Conservation (phyloP, 2,888 invertebrate species). For the Panzeria rudis region DNA sequence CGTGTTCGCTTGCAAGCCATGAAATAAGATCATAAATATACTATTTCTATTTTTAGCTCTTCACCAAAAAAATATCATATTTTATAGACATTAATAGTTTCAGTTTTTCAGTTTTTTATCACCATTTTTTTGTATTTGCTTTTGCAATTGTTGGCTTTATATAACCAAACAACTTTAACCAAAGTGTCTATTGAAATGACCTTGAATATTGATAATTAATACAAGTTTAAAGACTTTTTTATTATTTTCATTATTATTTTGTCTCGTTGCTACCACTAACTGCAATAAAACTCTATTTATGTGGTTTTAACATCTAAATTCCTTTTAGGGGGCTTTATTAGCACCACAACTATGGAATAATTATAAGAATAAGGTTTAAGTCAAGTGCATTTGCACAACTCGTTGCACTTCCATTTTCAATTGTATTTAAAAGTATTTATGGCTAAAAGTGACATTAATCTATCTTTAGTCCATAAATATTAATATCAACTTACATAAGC, state of each 20-base stretch:
- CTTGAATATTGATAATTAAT: conserved; percentile 70
- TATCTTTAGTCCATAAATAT: conserved; percentile 63
- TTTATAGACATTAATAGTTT: conserved; percentile 63
- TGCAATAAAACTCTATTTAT: conserved; percentile 26
- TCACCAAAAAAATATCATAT: conserved; percentile 48
- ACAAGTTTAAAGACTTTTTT: conserved; percentile 68
- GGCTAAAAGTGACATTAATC: conserved; percentile 66
- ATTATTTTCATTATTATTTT: conserved; percentile 14
- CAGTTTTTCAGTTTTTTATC: conserved; percentile 50
- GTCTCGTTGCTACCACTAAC: not conserved
- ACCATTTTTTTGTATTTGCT: conserved; percentile 8
- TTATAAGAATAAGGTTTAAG: conserved; percentile 28
- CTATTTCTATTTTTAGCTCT: conserved; percentile 65
- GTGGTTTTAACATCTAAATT: conserved; percentile 59
- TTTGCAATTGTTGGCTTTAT: too few species aligned
- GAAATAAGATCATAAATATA: conserved; percentile 43
- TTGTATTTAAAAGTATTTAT: conserved; percentile 62
- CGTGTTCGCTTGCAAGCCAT: conserved; percentile 19
- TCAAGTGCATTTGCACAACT: conserved; percentile 7
- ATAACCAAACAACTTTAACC: too few species aligned
- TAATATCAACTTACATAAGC: conserved; percentile 59
- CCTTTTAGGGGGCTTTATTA: conserved; percentile 24
- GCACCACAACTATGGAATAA: conserved; percentile 9
- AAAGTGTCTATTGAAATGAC: conserved; percentile 63
- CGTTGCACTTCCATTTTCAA: conserved; percentile 18